These are phyloP conservation scores for Periphyllus acericola DNA, from an alignment of 2,888 invertebrate species.

Conservation along the genomic window DNA sequence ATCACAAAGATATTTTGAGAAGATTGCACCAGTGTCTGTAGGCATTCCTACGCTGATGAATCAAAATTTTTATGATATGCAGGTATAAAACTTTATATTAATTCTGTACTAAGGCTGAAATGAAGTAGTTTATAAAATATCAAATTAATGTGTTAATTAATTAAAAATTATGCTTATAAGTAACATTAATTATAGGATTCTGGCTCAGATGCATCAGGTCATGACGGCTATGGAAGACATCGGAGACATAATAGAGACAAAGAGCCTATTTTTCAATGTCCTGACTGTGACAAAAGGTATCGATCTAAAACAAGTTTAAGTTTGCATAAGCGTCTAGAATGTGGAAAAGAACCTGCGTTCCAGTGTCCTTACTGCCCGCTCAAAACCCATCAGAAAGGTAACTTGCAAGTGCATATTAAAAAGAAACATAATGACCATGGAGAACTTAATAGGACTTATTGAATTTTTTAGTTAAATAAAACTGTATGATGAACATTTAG, in stretches of 20 bases:
- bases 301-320: conserved; percentile 65
- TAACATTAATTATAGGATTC: conserved; percentile 32
- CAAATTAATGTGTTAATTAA: background rate
- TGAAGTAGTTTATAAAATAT: background rate
- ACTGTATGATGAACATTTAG: conserved; percentile 42
- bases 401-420: conserved; percentile 65
- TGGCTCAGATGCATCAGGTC: conserved; percentile 58
- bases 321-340: conserved; percentile 66
- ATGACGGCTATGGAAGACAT: conserved; percentile 58
- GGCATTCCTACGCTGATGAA: conserved; percentile 46
- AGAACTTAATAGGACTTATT: conserved; percentile 56
- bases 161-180: background rate
- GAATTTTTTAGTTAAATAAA: conserved; percentile 12
- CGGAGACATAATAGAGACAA: conserved; percentile 63
- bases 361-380: conserved; percentile 66
- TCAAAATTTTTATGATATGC: conserved; percentile 61
- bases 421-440: conserved; percentile 64
- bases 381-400: conserved; percentile 66
- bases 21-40: conserved; percentile 48
- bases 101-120: background rate
- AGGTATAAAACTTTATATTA: conserved; percentile 18
- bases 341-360: conserved; percentile 66
- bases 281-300: conserved; percentile 65
- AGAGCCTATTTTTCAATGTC: conserved; percentile 64
- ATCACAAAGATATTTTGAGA: conserved; percentile 63